phyloP scores from a whole-genome alignment of 2,888 invertebrate species.

The Drosophila pseudotakahashii region DNA sequence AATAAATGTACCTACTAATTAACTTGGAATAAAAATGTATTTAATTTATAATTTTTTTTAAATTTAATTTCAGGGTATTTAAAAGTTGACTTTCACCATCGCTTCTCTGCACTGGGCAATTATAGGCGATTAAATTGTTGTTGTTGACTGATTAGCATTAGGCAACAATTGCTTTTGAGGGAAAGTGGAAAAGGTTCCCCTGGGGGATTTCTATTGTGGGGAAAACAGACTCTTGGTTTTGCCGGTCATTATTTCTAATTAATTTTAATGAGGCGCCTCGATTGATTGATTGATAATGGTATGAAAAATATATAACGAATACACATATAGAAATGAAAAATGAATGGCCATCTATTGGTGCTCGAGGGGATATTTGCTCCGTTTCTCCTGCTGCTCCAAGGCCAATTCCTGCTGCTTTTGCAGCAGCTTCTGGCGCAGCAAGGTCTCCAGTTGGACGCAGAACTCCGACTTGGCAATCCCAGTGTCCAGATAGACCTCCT shows the following conservation, averaged over 20 bases:
- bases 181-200: neutral
- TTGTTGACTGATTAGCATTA: slow-evolving; percentile 17
- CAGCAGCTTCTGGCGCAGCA: slow-evolving; percentile 52
- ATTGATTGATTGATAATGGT: slow-evolving; percentile 7
- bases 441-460: slow-evolving; percentile 51
- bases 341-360: neutral
- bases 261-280: slow-evolving; percentile 51
- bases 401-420: slow-evolving; percentile 23
- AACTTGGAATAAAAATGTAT: too few species aligned
- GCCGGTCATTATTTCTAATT: slow-evolving; percentile 62
- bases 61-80: neutral
- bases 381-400: neutral
- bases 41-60: too few species aligned
- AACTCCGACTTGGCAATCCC: slow-evolving; percentile 68
- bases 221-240: neutral
- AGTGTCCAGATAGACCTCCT: slow-evolving; percentile 50
- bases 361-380: neutral
- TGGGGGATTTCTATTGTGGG: neutral
- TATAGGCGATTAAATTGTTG: slow-evolving; percentile 9
- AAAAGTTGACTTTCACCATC: neutral
- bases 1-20: too few species aligned
- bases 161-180: neutral
- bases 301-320: slow-evolving; percentile 18
- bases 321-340: slow-evolving; percentile 2
- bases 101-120: neutral